Evolutionary conservation across 2,888 invertebrate genomes (phyloP).

Genomic region (Amphipoea oculea): DNA sequence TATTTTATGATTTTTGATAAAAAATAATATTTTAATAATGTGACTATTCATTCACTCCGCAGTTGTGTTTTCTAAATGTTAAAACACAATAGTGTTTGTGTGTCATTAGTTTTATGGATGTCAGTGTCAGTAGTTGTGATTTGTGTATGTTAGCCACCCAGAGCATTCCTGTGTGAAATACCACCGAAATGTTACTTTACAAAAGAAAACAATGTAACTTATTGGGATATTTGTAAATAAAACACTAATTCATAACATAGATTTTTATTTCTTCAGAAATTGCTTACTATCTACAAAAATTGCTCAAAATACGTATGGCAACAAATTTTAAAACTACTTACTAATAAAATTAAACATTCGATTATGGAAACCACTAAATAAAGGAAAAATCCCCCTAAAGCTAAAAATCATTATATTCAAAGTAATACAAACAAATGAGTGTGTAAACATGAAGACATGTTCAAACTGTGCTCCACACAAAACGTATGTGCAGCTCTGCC

Average conservation of each 20-base stretch:
- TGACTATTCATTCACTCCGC: neutral
- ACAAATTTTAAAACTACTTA: constrained; percentile 4
- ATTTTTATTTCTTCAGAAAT: constrained; percentile 31
- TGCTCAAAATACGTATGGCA: constrained; percentile 33
- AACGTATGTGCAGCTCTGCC: neutral
- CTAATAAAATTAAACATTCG: neutral
- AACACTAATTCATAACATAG: constrained; percentile 16
- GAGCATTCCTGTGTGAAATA: neutral
- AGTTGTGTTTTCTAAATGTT: neutral
- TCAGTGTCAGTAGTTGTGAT: no score
- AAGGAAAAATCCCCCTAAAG: neutral
- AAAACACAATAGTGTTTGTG: neutral
- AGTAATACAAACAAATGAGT: neutral
- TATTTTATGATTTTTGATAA: neutral
- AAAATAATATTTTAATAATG: neutral
- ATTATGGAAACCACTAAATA: constrained; percentile 4
- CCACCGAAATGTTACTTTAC: neutral
- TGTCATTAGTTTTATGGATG: neutral
- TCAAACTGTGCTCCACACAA: constrained; percentile 1
- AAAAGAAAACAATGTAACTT: constrained; percentile 5
- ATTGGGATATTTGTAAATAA: constrained; percentile 33
- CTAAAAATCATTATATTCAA: neutral
- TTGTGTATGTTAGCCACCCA: neutral
- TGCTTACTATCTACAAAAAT: constrained; percentile 15
- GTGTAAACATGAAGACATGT: neutral